These are phyloP conservation scores for Idaea dimidiata DNA, from an alignment of 2,888 invertebrate genomes.

Conservation along the genomic window DNA sequence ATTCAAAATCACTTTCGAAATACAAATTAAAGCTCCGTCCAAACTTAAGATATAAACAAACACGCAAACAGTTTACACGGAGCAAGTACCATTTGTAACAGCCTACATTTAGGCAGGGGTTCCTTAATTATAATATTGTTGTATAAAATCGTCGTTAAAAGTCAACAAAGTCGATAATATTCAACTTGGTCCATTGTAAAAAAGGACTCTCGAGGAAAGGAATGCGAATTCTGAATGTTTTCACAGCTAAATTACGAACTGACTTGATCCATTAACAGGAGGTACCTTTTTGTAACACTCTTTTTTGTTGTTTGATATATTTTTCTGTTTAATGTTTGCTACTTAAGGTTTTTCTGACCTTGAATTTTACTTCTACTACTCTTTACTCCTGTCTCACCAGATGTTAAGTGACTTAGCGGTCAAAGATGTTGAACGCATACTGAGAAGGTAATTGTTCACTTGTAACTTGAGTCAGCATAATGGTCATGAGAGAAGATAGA, in stretches of 20 bases:
- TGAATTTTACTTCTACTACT: neutral
- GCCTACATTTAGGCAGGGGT: constrained; percentile 47
- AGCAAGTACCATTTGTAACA: neutral
- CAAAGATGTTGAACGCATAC: too few species aligned
- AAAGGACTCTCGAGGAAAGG: constrained; percentile 56
- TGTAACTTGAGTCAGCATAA: too few species aligned
- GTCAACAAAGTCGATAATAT: constrained; percentile 68
- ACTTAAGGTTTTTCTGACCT: neutral
- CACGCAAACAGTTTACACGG: constrained; percentile 9
- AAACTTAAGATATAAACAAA: constrained; percentile 1
- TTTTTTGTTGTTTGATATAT: neutral
- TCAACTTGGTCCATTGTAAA: constrained; percentile 62
- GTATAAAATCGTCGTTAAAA: constrained; percentile 75
- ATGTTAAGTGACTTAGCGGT: too few species aligned
- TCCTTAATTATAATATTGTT: constrained; percentile 73
- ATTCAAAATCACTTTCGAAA: neutral
- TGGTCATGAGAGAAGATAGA: too few species aligned
- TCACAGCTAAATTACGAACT: neutral
- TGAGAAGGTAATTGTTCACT: too few species aligned
- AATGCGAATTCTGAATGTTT: constrained; percentile 23
- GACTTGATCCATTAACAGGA: neutral
- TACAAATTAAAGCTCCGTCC: neutral
- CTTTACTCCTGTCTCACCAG: too few species aligned
- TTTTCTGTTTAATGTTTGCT: neutral
- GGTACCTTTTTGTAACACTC: neutral